Base-by-base conservation (phyloP, 2,888 invertebrate species). In the Chymomyza fuscimana region DNA sequence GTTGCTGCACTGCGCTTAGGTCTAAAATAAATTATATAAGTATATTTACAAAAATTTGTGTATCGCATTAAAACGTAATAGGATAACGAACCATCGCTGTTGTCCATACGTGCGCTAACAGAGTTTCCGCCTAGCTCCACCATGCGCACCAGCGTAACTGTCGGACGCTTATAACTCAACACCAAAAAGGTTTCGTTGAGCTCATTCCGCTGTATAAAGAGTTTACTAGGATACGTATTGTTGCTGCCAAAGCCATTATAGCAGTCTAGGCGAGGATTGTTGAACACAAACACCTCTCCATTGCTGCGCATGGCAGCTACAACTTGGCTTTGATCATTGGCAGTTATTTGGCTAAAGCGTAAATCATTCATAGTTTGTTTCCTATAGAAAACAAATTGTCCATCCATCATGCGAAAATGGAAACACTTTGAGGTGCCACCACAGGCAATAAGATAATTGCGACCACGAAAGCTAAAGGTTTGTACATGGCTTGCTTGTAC, bases 391-490 rank as follows among this genome's bases (percentile, higher is more conserved):
- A 74, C 78, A 63, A 90, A 91, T 60, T 81, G 86, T 9, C 83
- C 90, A 12, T 90, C 87, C 50, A 76, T 64, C 86, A 91, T 91
- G 29, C 83, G 86, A 58, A 88, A 91, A 5, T 81, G 81, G 2
- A 79, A 78, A 40, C 91, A 91, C 4, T 46, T 22, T 10, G 10
- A 12, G 36, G 16, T 61, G 54, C n/a, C 25, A 22, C 63, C 67
- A 56, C 91, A 91, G 12, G 90, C 86, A 40, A 91, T 70, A 1
- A 91, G 70, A 46, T 84, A 81, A 65, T 90, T 91, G 15, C 78
- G 82, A 4, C 76, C 77, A 0, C 80, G 90, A 56, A 83, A 91
- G 0, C 85, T 84, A 3, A 80, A 76, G 1, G 85, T 74, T 16
- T 87, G 81, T 0, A 90, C 74, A 0, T 72, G 74, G 0, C 69